Conservation (phyloP, 1,140 invertebrate species). For the Trichonephila inaurata region DNA sequence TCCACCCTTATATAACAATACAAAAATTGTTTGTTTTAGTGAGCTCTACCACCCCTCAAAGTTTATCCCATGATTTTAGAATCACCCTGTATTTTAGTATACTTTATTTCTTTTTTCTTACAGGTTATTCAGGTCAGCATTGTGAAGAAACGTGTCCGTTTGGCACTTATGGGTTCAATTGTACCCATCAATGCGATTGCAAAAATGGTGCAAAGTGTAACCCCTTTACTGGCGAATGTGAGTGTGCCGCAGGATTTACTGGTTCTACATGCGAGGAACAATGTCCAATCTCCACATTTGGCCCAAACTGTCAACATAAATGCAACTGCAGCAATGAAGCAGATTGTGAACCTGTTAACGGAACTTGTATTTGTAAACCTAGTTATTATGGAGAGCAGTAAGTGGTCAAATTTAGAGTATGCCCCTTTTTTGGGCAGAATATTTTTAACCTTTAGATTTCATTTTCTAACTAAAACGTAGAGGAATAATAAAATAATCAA, state of each 20-base stretch:
- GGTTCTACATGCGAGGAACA: conserved; percentile 87
- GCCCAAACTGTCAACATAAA: conserved; percentile 86
- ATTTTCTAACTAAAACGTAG: too few relatives aligned
- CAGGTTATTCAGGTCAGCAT: conserved; percentile 39
- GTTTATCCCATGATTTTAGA: too few relatives aligned
- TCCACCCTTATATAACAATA: too few relatives aligned
- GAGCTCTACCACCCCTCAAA: too few relatives aligned
- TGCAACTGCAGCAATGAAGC: conserved; percentile 93
- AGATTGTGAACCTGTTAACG: conserved; percentile 91
- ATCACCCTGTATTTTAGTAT: too few relatives aligned
- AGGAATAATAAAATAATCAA: too few relatives aligned
- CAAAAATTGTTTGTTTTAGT: too few relatives aligned
- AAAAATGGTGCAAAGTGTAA: not conserved
- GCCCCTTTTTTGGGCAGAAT: not conserved
- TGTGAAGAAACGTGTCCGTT: conserved; percentile 48
- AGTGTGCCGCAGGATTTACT: conserved; percentile 25
- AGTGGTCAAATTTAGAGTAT: conserved; percentile 65
- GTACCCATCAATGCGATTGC: conserved; percentile 41
- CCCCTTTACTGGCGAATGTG: conserved; percentile 38
- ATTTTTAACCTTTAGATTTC: too few relatives aligned
- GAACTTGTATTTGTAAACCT: conserved; percentile 82
- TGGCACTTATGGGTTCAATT: conserved; percentile 49
- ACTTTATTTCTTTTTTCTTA: not conserved
- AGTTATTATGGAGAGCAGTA: conserved; percentile 78
- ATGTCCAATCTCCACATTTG: conserved; percentile 88